phyloP scores from a whole-genome alignment of 2,888 invertebrate genomes.

The Drosophila kambysellisi region DNA sequence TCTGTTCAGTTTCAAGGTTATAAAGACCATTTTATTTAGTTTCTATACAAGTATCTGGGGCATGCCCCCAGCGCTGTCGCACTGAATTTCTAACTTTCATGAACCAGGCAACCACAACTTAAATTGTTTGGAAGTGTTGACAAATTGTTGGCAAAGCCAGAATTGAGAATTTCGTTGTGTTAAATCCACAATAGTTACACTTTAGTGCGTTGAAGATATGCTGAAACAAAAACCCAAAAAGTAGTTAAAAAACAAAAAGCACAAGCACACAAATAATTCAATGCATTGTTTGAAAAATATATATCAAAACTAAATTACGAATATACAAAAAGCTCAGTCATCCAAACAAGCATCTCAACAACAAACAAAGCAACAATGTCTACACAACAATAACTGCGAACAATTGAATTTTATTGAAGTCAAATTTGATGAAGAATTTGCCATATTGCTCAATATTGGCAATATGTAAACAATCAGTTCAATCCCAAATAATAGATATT shows the following conservation, averaged over 20 bases:
- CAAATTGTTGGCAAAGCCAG: slow-evolving; percentile 46
- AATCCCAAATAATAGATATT: slow-evolving; percentile 61
- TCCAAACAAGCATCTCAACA: slow-evolving; percentile 17
- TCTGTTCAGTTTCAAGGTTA: background rate
- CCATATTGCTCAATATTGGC: slow-evolving; percentile 52
- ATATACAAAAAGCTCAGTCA: slow-evolving; percentile 35
- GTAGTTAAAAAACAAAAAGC: background rate
- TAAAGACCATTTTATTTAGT: background rate
- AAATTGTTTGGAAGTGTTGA: slow-evolving; percentile 55
- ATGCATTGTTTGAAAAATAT: slow-evolving; percentile 65
- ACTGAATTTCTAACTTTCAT: slow-evolving; percentile 36
- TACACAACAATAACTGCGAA: slow-evolving; percentile 31
- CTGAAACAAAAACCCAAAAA: background rate
- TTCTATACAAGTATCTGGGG: background rate
- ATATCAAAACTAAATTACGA: slow-evolving; percentile 60
- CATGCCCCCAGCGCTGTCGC: slow-evolving; percentile 10
- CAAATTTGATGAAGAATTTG: slow-evolving; percentile 67
- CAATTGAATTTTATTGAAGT: slow-evolving; percentile 64
- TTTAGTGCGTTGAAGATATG: slow-evolving; percentile 36
- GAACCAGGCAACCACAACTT: slow-evolving; percentile 39
- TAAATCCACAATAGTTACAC: slow-evolving; percentile 32
- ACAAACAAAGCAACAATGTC: slow-evolving; percentile 30
- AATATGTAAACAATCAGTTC: slow-evolving; percentile 65
- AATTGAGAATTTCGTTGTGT: slow-evolving; percentile 33
- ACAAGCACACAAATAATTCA: slow-evolving; percentile 17